These are phyloP conservation scores for Urocyon cinereoargenteus DNA, from an alignment of 2,797 vertebrate genomes.

Conservation along the genomic window DNA sequence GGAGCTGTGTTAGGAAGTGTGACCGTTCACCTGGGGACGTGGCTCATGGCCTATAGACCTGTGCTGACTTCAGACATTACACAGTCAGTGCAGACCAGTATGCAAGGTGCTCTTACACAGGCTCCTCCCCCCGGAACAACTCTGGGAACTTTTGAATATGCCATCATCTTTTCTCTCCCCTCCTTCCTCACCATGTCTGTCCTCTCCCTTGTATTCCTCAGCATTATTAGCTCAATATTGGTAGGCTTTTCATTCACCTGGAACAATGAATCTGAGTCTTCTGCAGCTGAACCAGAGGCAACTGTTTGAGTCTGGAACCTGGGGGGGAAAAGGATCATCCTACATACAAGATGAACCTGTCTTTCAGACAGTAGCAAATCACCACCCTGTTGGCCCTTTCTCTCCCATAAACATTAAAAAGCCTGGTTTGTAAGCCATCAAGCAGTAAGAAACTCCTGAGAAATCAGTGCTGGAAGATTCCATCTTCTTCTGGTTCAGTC, in stretches of 20 bases:
- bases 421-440: slow-evolving; percentile 22
- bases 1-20: neutral
- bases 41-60: neutral
- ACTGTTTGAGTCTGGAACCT: neutral
- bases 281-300: neutral
- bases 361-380: neutral
- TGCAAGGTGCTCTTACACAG: neutral
- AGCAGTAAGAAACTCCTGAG: neutral
- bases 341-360: neutral
- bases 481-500: neutral
- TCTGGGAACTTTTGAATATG: neutral
- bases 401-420: neutral
- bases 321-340: neutral
- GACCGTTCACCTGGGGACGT: neutral
- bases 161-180: neutral
- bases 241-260: neutral
- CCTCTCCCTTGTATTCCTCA: neutral
- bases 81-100: neutral
- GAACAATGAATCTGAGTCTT: neutral
- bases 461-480: neutral
- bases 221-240: neutral
- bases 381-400: neutral
- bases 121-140: neutral
- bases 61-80: neutral
- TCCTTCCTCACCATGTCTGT: neutral